Evolutionary conservation across 2,888 invertebrate species (phyloP), one percentile per base, ranked within the genome.

Genomic region (Drosophila seclusa): DNA sequence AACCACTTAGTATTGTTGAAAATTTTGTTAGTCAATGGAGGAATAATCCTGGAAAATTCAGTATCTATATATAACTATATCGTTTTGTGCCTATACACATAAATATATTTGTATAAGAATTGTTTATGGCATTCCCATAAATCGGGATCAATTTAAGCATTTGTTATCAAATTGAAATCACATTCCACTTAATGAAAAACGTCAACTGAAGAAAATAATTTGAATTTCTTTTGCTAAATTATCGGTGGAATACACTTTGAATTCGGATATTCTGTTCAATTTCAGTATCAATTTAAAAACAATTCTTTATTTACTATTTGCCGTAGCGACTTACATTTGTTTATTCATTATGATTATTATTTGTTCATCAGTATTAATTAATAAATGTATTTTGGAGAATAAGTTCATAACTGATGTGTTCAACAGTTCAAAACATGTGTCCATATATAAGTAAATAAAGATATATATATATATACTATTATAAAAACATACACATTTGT

Each of bases 251-350:
- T 45, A 24, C 21, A 45, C 4, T 7, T 45, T 4, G 2, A 24
- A 45, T 1, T 16, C 8, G 24, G 8, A 8, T 8, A 45, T 45
- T 24, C 24, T 8, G 24, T 16, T 45, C 16, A 29, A 36, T 34
- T 55, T 48, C 11, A 32, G n/a, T 54, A 53, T 69, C 8, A 21
- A 50, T 66, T 65, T 68, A 67, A 87, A 78, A 87, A 82, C 79
- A 68, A 53, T 67, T 66, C 6, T 83, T 82, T 87, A 76, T 87
- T 79, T 55, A 68, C 76, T 77, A 76, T 38, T 45, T 83, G 74
- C 68, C 68, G 73, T 36, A 24, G 73, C 62, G 62, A 67, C 62
- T 57, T 59, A 60, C 38, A 72, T 64, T 50, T 53, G 6, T 40
- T 67, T 67, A 53, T 29, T 42, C 34, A 42, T 36, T 54, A 18